phyloP scores from a whole-genome alignment of 2,797 vertebrate genomes.

The Falco cherrug region DNA sequence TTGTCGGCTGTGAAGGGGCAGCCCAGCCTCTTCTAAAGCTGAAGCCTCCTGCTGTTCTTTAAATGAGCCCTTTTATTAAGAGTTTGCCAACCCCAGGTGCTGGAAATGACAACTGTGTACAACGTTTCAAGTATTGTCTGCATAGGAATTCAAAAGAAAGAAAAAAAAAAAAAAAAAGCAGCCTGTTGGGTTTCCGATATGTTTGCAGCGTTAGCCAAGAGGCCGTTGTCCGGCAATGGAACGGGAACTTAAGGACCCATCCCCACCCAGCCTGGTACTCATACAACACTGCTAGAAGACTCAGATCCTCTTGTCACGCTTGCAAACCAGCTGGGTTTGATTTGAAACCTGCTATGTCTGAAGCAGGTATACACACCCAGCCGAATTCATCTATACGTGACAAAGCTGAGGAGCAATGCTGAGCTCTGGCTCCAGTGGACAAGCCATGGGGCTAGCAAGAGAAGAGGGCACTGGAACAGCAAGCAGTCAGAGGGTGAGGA shows the following conservation, averaged over 20 bases:
- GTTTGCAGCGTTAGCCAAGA: constrained; percentile 42
- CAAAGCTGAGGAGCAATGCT: neutral
- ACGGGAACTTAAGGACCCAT: neutral
- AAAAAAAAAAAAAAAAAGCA: neutral
- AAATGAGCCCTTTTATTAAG: constrained; percentile 43
- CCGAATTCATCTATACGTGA: neutral
- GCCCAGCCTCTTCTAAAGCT: constrained; percentile 47
- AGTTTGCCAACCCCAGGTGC: constrained; percentile 43
- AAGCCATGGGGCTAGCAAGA: neutral
- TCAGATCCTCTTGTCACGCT: neutral
- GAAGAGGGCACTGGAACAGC: neutral
- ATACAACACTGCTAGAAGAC: neutral
- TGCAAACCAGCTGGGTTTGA: neutral
- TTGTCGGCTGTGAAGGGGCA: constrained; percentile 47
- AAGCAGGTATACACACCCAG: neutral
- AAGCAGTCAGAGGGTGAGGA: neutral
- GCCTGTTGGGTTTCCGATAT: constrained; percentile 51
- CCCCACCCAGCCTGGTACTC: neutral
- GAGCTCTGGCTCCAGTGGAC: neutral
- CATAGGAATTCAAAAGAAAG: neutral
- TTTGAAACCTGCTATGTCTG: neutral
- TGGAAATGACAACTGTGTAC: constrained; percentile 60
- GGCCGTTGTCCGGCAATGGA: neutral
- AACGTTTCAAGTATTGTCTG: constrained; percentile 72
- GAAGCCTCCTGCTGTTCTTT: constrained; percentile 53